A percentile compares a stretch with the other conserved stretches of the same genome.
Evolutionary conservation across 1,140 invertebrate species (phyloP).

Genomic region (Drosophila cardini): DNA sequence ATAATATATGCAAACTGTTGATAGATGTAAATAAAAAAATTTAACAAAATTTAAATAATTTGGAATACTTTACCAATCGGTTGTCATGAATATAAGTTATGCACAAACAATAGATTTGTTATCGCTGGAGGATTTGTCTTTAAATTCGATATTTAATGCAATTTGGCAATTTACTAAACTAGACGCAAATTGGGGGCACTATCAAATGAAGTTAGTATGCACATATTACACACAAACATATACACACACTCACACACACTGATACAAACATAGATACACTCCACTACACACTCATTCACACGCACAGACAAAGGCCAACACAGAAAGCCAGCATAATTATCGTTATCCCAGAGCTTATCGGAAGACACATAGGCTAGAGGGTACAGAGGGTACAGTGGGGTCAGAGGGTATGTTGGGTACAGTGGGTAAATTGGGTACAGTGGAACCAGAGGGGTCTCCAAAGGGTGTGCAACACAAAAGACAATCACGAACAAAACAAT

Average conservation of each 20-base stretch:
- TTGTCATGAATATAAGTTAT: too few species aligned
- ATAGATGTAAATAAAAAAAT: too few species aligned
- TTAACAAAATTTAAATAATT: too few species aligned
- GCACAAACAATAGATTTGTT: not conserved
- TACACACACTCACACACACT: not conserved
- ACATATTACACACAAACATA: not conserved
- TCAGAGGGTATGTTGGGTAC: not conserved
- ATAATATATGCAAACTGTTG: too few species aligned
- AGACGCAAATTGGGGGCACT: constrained; percentile 7
- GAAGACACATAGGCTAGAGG: constrained; percentile 20
- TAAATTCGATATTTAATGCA: not conserved
- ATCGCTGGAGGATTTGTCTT: not conserved
- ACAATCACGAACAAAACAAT: constrained; percentile 53
- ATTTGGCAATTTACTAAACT: constrained; percentile 17
- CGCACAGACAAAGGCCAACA: constrained; percentile 3
- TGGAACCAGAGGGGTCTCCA: not conserved
- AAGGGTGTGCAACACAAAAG: constrained; percentile 38
- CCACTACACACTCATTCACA: constrained; percentile 1
- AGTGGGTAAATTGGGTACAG: not conserved
- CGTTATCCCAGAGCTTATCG: constrained; percentile 26
- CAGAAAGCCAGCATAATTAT: constrained; percentile 43
- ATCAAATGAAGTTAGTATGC: constrained; percentile 14
- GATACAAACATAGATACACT: constrained; percentile 6
- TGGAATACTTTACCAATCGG: too few species aligned
- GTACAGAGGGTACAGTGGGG: not conserved